Evolutionary conservation across 2,113 vertebrate genomes (phyloP), one percentile per base, ranked within the genome.

Genomic region (Cyprinodon variegatus): DNA sequence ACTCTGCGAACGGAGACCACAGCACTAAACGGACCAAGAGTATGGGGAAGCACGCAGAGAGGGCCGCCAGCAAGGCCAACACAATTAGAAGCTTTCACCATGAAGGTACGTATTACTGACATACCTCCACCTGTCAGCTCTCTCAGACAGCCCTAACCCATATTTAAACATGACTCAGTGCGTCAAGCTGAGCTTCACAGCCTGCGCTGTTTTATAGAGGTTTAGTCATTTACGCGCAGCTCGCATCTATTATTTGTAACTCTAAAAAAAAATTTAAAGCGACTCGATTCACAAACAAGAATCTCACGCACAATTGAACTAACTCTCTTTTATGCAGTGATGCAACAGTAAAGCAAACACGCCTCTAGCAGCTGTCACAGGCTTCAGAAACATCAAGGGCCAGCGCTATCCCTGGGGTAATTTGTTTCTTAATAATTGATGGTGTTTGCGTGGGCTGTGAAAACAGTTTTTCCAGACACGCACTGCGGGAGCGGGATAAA

Each of bases 81-180:
- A 99, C 97, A 15, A 96, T 99, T 88, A 95, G 97, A 94, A 98
- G 97, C 92, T 99, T 99, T 94, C 97, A 98, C 92, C 97, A 99
- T 77, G 97, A 99, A 97, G 98, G 98, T 99, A 94, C 92, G 93
- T 85, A 85, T 90, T 90, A 87, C 88, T 86, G 91, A 89, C 90
- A 92, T 91, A 93, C 88, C 91, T 90, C 80, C 89, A 89, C 84
- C 89, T 91, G 90, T 85, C 87, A 90, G 69, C 74, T 76, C 83
- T 65, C 88, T 83, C 92, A 92, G 90, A 93, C 91, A 76, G 37
- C 50, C 72, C 82, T 60, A 89, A 81, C 90, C 86, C 90, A 76
- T 92, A 85, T 92, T 93, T 93, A 93, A 85, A 84, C 85, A 69
- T 92, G 92, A 91, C 74, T 93, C 92, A 91, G 72, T 72, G 78